Conservation (phyloP, 1,140 invertebrate genomes). For the Caenorhabditis tropicalis region DNA sequence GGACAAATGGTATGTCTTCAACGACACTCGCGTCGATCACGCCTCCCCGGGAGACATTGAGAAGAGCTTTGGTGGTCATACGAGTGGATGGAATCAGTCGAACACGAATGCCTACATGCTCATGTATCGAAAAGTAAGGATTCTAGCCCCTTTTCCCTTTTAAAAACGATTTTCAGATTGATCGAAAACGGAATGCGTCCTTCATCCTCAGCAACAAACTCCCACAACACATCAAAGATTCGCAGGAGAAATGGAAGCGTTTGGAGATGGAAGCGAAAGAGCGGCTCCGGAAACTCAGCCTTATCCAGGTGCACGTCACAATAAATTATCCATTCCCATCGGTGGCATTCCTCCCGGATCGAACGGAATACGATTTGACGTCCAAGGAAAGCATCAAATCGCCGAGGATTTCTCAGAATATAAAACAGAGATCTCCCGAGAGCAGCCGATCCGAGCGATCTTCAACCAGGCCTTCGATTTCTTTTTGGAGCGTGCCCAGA, state of each 20-base stretch:
- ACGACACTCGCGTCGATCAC: slow-evolving; percentile 75
- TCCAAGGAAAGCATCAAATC: slow-evolving; percentile 11
- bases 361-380: neutral
- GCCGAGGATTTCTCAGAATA: neutral
- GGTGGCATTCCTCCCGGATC: neutral
- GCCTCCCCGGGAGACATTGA: slow-evolving; percentile 79
- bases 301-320: slow-evolving; percentile 76
- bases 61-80: slow-evolving; percentile 83
- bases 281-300: slow-evolving; percentile 76
- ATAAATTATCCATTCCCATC: slow-evolving; percentile 35
- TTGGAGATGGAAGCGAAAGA: slow-evolving; percentile 77
- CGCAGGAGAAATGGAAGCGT: slow-evolving; percentile 77
- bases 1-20: slow-evolving; percentile 77
- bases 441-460: neutral
- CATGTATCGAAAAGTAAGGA: slow-evolving; percentile 82
- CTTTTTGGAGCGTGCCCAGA: slow-evolving; percentile 24
- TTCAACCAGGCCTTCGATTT: slow-evolving; percentile 31
- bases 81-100: slow-evolving; percentile 74
- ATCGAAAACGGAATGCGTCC: slow-evolving; percentile 57
- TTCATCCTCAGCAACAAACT: slow-evolving; percentile 61
- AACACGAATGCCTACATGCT: slow-evolving; percentile 92
- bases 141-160: neutral
- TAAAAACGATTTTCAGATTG: slow-evolving; percentile 77
- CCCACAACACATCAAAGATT: slow-evolving; percentile 59
- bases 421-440: slow-evolving; percentile 30